Evolutionary conservation across 2,113 vertebrate species (phyloP).

Genomic region (Poecile atricapillus): DNA sequence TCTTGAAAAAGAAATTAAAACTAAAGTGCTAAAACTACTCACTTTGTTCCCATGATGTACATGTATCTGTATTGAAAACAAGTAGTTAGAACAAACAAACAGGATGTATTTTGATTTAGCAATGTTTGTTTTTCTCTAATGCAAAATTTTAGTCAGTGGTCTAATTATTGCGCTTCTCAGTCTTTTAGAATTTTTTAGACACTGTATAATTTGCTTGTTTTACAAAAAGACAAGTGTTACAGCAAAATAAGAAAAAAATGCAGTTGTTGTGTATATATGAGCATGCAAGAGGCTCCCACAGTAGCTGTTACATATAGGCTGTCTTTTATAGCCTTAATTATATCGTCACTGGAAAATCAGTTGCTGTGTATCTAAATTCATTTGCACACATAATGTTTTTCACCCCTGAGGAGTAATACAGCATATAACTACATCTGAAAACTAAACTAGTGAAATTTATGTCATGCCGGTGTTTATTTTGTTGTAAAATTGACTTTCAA

Average conservation of each 20-base stretch:
- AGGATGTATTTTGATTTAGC: not conserved
- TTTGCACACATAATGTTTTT: slow-evolving; percentile 62
- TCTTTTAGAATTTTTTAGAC: not conserved
- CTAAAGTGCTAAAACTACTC: not conserved
- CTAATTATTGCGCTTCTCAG: slow-evolving; percentile 3
- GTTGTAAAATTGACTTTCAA: slow-evolving; percentile 60
- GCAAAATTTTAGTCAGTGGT: not conserved
- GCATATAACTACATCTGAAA: slow-evolving; percentile 63
- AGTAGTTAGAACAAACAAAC: not conserved
- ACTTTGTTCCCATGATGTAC: not conserved
- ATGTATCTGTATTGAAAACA: not conserved
- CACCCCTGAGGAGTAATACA: slow-evolving; percentile 62
- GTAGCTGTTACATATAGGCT: slow-evolving; percentile 55
- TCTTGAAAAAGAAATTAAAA: not conserved
- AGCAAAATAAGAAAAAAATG: slow-evolving; percentile 54
- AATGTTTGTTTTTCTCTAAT: slow-evolving; percentile 14
- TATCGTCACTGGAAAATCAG: slow-evolving; percentile 60
- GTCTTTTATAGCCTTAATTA: slow-evolving; percentile 73
- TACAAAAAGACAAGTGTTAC: slow-evolving; percentile 18
- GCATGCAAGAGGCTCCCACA: slow-evolving; percentile 23
- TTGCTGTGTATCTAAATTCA: slow-evolving; percentile 67
- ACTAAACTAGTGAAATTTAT: slow-evolving; percentile 64
- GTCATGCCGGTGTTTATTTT: slow-evolving; percentile 24
- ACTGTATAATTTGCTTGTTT: not conserved
- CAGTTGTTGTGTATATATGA: not conserved